phyloP scores from a whole-genome alignment of 2,797 vertebrate species.

The Bradypus variegatus region DNA sequence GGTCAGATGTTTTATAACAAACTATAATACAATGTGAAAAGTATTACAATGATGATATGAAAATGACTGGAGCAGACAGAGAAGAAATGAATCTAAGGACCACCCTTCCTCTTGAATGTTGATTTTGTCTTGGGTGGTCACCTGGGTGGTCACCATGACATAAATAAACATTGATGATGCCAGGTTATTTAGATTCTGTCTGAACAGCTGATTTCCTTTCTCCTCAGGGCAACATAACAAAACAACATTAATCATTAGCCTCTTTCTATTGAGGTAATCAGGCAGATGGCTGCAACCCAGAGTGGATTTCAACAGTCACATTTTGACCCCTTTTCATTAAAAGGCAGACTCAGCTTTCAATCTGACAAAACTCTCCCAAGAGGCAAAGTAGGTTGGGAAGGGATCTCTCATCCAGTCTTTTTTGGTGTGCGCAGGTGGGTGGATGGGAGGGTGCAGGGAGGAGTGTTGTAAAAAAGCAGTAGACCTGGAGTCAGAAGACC shows the following conservation, averaged over 20 bases:
- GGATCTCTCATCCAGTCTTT: background rate
- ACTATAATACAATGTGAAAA: background rate
- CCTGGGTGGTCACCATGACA: background rate
- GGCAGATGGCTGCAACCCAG: background rate
- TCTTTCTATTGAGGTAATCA: background rate
- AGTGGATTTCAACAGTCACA: background rate
- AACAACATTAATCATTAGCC: background rate
- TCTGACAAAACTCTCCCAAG: background rate
- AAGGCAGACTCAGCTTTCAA: background rate
- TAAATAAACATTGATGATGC: conserved; percentile 28
- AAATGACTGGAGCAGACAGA: background rate
- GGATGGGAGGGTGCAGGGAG: background rate
- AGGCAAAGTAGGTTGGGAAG: background rate
- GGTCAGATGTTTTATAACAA: background rate
- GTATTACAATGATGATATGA: background rate
- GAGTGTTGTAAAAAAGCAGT: background rate
- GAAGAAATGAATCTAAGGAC: background rate
- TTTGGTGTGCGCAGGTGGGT: background rate
- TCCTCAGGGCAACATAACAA: background rate
- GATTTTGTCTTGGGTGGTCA: background rate
- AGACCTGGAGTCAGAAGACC: background rate
- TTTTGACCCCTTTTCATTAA: background rate
- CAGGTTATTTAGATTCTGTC: conserved; percentile 30
- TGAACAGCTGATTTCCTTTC: conserved; percentile 41
- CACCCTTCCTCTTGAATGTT: background rate